phyloP scores from a whole-genome alignment of 2,888 invertebrate genomes.

The Hydraecia micacea region DNA sequence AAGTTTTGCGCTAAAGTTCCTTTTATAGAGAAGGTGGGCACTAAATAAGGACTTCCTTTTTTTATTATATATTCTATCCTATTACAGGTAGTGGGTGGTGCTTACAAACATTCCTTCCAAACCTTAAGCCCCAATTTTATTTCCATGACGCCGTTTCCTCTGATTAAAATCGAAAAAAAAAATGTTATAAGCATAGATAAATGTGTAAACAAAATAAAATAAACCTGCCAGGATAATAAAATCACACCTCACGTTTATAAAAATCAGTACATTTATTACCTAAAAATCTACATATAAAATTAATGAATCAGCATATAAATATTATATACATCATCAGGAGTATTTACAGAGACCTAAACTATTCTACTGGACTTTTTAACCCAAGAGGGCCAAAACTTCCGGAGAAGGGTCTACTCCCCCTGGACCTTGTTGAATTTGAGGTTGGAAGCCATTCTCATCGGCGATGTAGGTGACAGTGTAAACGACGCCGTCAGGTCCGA shows the following conservation, averaged over 20 bases:
- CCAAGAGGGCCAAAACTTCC: constrained; percentile 82
- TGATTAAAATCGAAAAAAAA: background rate
- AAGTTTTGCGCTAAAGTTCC: background rate
- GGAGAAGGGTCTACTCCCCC: constrained; percentile 82
- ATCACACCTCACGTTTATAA: constrained; percentile 8
- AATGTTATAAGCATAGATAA: background rate
- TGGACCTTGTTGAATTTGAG: constrained; percentile 85
- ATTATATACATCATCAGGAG: constrained; percentile 83
- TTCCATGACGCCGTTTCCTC: background rate
- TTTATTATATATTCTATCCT: background rate
- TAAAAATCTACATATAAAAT: constrained; percentile 58
- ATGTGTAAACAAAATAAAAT: background rate
- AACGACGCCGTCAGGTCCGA: constrained; percentile 89
- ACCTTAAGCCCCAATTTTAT: background rate
- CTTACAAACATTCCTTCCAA: background rate
- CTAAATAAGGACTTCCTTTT: too few relatives aligned
- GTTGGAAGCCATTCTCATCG: constrained; percentile 88
- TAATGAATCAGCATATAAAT: constrained; percentile 83
- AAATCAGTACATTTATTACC: constrained; percentile 53
- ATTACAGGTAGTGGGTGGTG: background rate
- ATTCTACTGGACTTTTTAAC: constrained; percentile 74
- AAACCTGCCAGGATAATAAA: constrained; percentile 6
- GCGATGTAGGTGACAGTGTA: constrained; percentile 91
- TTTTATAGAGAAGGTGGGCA: background rate
- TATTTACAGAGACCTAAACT: constrained; percentile 73